Evolutionary conservation across 2,888 invertebrate genomes (phyloP).

Genomic region (Nineta flava): DNA sequence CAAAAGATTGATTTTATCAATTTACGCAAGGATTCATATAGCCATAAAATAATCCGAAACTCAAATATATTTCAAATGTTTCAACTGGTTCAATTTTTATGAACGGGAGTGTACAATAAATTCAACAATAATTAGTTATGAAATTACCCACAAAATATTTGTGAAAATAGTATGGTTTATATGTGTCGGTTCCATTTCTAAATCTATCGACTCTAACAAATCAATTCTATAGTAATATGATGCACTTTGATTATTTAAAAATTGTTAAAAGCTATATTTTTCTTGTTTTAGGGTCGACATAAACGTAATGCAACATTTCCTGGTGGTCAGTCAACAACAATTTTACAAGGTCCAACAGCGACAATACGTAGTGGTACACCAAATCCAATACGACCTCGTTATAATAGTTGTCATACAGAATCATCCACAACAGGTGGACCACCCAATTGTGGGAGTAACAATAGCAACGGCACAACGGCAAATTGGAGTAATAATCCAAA

Average conservation of each 20-base stretch:
- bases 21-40: too few species aligned
- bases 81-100: too few species aligned
- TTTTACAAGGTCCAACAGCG: constrained; percentile 38
- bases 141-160: too few species aligned
- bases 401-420: constrained; percentile 38
- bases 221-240: too few species aligned
- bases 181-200: too few species aligned
- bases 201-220: too few species aligned
- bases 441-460: background rate
- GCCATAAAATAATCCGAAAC: too few species aligned
- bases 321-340: constrained; percentile 50
- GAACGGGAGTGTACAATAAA: too few species aligned
- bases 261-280: constrained; percentile 19
- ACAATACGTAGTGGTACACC: constrained; percentile 42
- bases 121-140: too few species aligned
- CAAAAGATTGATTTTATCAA: too few species aligned
- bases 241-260: constrained; percentile 32
- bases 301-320: constrained; percentile 69
- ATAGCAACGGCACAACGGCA: background rate
- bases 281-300: constrained; percentile 45
- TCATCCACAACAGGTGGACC: constrained; percentile 17
- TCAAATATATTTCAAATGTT: too few species aligned
- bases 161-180: too few species aligned
- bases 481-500: background rate
- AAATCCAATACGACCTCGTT: constrained; percentile 35